Evolutionary conservation across 2,888 invertebrate genomes (phyloP), one percentile per base, ranked within the genome.

Genomic region (Buathra laborator): DNA sequence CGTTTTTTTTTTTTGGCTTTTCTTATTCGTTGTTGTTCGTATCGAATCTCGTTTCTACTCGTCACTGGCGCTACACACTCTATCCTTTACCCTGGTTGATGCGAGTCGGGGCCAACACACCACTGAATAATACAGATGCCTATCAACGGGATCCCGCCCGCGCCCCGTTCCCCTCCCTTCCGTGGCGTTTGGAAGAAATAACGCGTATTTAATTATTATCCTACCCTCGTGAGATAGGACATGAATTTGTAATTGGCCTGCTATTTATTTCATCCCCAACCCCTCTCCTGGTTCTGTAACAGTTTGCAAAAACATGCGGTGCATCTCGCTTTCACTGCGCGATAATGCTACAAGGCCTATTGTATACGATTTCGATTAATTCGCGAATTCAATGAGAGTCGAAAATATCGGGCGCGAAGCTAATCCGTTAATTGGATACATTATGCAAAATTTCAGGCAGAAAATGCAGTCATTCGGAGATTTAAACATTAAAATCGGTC

Each of bases 121-220:
- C 78, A 79, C 84, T 85, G 84, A 83, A 88, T 87, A 87, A 86
- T 87, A 83, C 80, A 87, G 87, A 87, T 86, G 75, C 74, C 71
- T 88, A 88, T 87, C 87, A 85, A 74, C 56, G 53, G 53, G 14
- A 83, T 67, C 74, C 67, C 62, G 51, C 81, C 59, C n/a, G n/a
- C 46, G 46, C 53, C 16, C 24, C 24, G 24, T 24, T 19, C 51
- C 56, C 51, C 51, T 6, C 14, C 24, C 51, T 24, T 43, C 46
- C 12, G 64, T 80, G 79, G 71, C 82, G 43, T 76, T 78, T 62
- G 75, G 81, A 77, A 87, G 83, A 81, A 86, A 81, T 86, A 86
- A 86, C 81, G 78, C 78, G 82, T 86, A 87, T 88, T 86, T 88
- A 88, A 88, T 88, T 86, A 85, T 87, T 87, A 86, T 88, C 83